Percentiles rank a stretch among this genome's conserved stretches.
Evolutionary conservation across 2,113 vertebrate species (phyloP).

Genomic region (Glaucidium brasilianum): DNA sequence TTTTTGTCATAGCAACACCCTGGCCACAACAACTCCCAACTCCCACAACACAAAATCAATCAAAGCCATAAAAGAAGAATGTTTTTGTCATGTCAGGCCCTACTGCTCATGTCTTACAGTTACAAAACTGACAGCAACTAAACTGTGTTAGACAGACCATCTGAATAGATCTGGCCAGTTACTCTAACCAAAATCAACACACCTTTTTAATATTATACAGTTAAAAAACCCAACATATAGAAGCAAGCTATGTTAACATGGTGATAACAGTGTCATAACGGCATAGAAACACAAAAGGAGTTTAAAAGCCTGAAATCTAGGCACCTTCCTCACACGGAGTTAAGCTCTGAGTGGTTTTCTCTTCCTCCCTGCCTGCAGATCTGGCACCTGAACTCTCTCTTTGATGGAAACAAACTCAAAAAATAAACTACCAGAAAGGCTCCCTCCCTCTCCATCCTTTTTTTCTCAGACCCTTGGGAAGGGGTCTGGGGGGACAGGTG

Average conservation of each 20-base stretch:
- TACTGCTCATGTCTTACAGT: not conserved
- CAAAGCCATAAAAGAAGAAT: not conserved
- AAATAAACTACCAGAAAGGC: not conserved
- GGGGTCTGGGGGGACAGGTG: not conserved
- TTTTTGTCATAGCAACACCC: not conserved
- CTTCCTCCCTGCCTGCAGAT: not conserved
- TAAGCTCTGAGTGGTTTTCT: not conserved
- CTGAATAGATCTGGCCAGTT: not conserved
- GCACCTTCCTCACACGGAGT: not conserved
- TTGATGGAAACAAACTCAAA: not conserved
- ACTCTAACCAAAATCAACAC: not conserved
- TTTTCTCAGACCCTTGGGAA: not conserved
- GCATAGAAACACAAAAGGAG: not conserved
- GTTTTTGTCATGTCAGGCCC: not conserved
- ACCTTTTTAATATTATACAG: not conserved
- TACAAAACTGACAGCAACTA: not conserved
- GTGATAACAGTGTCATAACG: accelerated
- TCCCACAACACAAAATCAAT: constrained; percentile 2
- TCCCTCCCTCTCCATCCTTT: not conserved
- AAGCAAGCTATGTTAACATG: not conserved
- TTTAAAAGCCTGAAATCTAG: not conserved
- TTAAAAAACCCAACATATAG: not conserved
- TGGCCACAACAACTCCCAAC: not conserved
- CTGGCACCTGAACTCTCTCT: not conserved
- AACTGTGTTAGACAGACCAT: not conserved